Conservation (phyloP, 2,888 invertebrate species). For the Noctua fimbriata region DNA sequence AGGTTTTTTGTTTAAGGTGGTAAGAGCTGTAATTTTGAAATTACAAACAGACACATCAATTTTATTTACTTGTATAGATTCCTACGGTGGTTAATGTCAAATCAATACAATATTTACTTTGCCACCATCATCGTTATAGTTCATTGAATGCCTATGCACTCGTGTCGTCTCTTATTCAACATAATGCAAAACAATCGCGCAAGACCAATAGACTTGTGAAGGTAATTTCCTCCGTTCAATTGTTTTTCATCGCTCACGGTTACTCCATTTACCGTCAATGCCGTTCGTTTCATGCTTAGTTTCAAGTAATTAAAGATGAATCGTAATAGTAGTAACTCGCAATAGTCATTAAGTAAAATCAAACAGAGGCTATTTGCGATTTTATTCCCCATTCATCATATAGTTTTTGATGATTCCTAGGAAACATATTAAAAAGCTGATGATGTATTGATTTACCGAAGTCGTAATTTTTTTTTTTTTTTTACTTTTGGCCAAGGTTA, state of each 20-base stretch:
- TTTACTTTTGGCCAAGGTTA: neutral
- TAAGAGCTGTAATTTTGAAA: neutral
- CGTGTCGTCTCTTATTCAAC: constrained; percentile 18
- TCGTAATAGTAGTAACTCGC: neutral
- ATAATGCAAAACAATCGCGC: constrained; percentile 12
- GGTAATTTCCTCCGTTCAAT: constrained; percentile 49
- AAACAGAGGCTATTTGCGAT: neutral
- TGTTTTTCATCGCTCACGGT: constrained; percentile 53
- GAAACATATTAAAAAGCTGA: no score
- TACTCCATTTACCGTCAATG: constrained; percentile 35
- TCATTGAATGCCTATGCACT: neutral
- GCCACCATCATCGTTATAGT: neutral
- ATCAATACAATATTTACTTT: neutral
- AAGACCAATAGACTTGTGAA: constrained; percentile 25
- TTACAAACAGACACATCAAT: neutral
- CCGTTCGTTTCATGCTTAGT: constrained; percentile 23
- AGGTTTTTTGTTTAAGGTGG: neutral
- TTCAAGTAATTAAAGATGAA: constrained; percentile 19
- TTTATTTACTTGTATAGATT: neutral
- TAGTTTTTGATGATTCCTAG: neutral
- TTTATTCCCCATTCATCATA: neutral
- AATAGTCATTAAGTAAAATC: neutral
- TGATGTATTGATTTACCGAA: no score
- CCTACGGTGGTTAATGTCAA: neutral
- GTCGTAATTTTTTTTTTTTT: no score